Percentiles rank a stretch among this genome's conserved stretches.
Evolutionary conservation across 2,888 invertebrate genomes (phyloP).

Genomic region (Drosophila dives): DNA sequence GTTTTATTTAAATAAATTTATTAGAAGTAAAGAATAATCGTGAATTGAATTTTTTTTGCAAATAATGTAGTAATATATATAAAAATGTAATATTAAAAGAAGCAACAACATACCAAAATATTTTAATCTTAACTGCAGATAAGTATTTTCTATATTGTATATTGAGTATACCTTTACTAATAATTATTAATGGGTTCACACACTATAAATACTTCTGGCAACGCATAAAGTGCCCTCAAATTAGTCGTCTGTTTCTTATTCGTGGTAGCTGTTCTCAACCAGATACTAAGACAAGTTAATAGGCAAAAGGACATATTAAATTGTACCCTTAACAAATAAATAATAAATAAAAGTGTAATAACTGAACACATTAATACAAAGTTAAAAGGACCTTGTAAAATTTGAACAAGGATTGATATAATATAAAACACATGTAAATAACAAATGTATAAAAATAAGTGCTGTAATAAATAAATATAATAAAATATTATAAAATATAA

Average conservation of each 20-base stretch:
- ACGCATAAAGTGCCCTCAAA: constrained; percentile 18
- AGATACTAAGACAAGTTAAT: not conserved
- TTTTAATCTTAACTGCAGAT: not conserved
- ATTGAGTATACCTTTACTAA: not conserved
- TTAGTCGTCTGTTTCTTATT: constrained; percentile 21
- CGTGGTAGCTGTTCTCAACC: constrained; percentile 12
- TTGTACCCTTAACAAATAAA: not conserved
- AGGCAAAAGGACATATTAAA: not conserved
- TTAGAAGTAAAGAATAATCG: not conserved
- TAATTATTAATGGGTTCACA: not conserved
- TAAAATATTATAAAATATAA: not conserved
- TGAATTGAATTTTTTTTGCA: not conserved
- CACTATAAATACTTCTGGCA: constrained; percentile 22
- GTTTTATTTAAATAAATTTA: not conserved
- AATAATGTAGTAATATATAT: not conserved
- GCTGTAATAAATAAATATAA: not conserved
- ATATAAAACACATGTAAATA: not conserved
- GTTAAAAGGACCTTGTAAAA: not conserved
- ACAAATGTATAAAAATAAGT: not conserved
- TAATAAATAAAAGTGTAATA: not conserved
- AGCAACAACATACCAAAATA: not conserved
- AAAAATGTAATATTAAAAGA: not conserved
- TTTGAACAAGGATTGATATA: not conserved
- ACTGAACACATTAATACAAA: not conserved
- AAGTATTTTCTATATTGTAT: not conserved